Base-by-base conservation (phyloP, 2,888 invertebrate genomes). In the Drosophila emarginata region DNA sequence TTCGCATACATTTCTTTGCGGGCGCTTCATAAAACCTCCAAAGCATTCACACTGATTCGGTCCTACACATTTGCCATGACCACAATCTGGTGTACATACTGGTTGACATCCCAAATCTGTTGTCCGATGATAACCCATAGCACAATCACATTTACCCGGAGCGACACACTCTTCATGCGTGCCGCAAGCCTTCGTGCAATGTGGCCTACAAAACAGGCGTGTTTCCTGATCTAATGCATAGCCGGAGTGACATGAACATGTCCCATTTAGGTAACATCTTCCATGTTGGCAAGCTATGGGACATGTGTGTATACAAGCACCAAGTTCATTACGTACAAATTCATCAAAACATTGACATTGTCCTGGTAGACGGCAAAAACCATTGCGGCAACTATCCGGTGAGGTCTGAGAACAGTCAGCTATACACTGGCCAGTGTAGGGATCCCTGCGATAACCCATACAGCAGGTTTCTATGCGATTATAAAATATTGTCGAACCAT, bases 241-340 rank as follows among this genome's bases (percentile, higher is more conserved):
- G 9, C 91, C 90, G 0, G 56, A 51, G 2, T 88, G 93, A 82
- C 96, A 96, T 6, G 93, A 91, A 72, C 96, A 96, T 37, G 93
- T 93, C 0, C 93, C 93, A 54, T 93, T 93, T 0, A 93, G 91
- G 72, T 94, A 92, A 74, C 95, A 95, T 1, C 93, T 92, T 0
- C 95, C 95, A 72, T 95, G 94, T 71, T 94, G 93, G 77, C 95
- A 95, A 0, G 94, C 94, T 18, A 94, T 93, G 0, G 95, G 95
- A 66, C 95, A 95, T 0, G 94, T 94, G 1, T 95, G 93, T 0
- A 95, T 92, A 76, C 95, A 95, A 65, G 92, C 79, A 0, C 90
- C 91, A 0, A 71, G 74, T 7, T 84, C 78, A 26, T 91, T 90
- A 40, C 78, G 92, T 77, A 75, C 78, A 61, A 82, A 92, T 52